A percentile compares a stretch with the other conserved stretches of the same genome.
phyloP scores from a whole-genome alignment of 2,797 vertebrate genomes.

The Sebastolobus alascanus region DNA sequence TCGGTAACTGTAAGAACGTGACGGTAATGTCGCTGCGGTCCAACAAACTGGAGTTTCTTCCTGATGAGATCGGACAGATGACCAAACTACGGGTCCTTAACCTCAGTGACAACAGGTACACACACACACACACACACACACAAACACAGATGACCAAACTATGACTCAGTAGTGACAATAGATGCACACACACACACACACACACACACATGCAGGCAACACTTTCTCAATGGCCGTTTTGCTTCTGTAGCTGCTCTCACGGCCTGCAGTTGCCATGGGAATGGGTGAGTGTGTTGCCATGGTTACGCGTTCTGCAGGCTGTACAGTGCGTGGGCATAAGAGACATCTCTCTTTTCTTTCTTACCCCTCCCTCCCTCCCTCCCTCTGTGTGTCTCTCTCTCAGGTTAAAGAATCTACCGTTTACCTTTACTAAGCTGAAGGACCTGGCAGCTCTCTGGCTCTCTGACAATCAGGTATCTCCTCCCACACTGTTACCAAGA shows the following conservation, averaged over 20 bases:
- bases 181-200: conserved; percentile 10
- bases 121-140: conserved; percentile 47
- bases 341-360: conserved; percentile 62
- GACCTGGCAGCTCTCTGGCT: conserved; percentile 99
- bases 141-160: conserved; percentile 18
- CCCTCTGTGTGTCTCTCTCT: conserved; percentile 32
- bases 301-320: conserved; percentile 72
- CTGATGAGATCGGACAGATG: conserved; percentile 99
- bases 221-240: conserved; percentile 68
- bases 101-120: conserved; percentile 98
- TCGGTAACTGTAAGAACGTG: conserved; percentile 98
- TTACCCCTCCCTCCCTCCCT: conserved; percentile 21
- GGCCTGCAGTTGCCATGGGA: conserved; percentile 64
- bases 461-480: conserved; percentile 98
- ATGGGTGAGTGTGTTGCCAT: conserved; percentile 76
- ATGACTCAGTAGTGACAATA: conserved; percentile 32
- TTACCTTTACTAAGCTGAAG: conserved; percentile 98
- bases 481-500: conserved; percentile 2
- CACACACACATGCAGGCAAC: conserved; percentile 7
- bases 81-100: conserved; percentile 97
- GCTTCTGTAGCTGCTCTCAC: conserved; percentile 34
- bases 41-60: conserved; percentile 98
- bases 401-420: conserved; percentile 98
- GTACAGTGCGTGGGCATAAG: conserved; percentile 70
- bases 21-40: conserved; percentile 99